Evolutionary conservation across 1,140 invertebrate genomes (phyloP).

Genomic region (Coptotermes formosanus): DNA sequence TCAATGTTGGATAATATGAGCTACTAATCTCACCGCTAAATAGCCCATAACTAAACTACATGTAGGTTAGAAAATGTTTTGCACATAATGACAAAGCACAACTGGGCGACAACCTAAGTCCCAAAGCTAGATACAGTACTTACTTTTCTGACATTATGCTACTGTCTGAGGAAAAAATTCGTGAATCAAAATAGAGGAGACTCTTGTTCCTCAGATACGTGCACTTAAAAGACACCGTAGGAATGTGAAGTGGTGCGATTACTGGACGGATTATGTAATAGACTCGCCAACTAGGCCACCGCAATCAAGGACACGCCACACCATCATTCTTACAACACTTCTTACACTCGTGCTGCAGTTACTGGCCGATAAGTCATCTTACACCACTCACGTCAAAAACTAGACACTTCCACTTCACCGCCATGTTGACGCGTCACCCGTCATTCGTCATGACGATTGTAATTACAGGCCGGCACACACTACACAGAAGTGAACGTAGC

Average conservation of each 20-base stretch:
- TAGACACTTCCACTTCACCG: too few relatives aligned
- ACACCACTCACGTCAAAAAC: too few relatives aligned
- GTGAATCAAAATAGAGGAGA: neutral
- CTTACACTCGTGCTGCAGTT: neutral
- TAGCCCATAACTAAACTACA: too few relatives aligned
- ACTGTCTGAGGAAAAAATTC: neutral
- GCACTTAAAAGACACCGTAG: neutral
- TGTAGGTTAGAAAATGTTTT: too few relatives aligned
- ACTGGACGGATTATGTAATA: neutral
- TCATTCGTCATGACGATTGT: too few relatives aligned
- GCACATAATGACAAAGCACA: too few relatives aligned
- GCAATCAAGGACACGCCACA: neutral
- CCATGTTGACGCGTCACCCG: too few relatives aligned
- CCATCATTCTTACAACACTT: neutral
- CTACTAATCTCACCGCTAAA: too few relatives aligned
- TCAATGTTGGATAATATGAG: too few relatives aligned
- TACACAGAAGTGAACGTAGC: too few relatives aligned
- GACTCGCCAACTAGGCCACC: neutral
- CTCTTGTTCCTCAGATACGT: neutral
- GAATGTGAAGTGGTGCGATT: neutral
- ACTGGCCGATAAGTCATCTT: too few relatives aligned
- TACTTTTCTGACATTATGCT: neutral
- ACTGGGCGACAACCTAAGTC: neutral
- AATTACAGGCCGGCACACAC: too few relatives aligned
- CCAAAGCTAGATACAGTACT: neutral